Base-by-base conservation (phyloP, 2,113 vertebrate species). In the Acanthochromis polyacanthus region DNA sequence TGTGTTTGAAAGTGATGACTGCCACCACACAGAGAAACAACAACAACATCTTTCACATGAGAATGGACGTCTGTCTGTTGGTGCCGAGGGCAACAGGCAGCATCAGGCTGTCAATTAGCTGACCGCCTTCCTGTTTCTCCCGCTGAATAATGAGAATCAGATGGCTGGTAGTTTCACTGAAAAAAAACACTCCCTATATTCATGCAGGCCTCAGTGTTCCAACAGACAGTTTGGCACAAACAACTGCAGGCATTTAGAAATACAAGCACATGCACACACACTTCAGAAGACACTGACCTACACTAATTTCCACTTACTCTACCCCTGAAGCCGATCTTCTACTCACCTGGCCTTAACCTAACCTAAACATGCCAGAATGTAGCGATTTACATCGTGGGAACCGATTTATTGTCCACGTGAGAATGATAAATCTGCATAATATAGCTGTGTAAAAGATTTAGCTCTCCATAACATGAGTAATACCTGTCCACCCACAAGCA, bases 31-130 rank as follows among this genome's bases (percentile, higher is more conserved):
- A 12, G 23, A 36, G 38, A 59, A 56, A 43, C 40, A 82, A 80
- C 86, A 86, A 82, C 66, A 74, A 46, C 19, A 30, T 75, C 83
- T 85, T 84, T 84, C 74, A 75, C 74, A 77, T 43, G 51, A 78
- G 61, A 87, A 74, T 20, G 38, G 58, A 86, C 15, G 73, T 38
- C 67, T 83, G 78, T 71, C 38, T 71, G 82, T 17, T 65, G 75
- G 75, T 20, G 62, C 85, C 64, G 32, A 56, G 11, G 79, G 77
- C 81, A 94, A 91, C 70, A 67, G 80, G 75, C 88, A 79, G 36
- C 89, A 81, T 64, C 73, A 88, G 75, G 89, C 81, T 63, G 75
- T 68, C 61, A 90, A 91, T 94, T 93, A 92, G 75, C 60, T n/a
- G 11, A 72, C 45, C 3, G 71, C 67, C 82, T 79, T 78, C 46